Base-by-base conservation (phyloP, 2,113 vertebrate species). In the Sylvia atricapilla region DNA sequence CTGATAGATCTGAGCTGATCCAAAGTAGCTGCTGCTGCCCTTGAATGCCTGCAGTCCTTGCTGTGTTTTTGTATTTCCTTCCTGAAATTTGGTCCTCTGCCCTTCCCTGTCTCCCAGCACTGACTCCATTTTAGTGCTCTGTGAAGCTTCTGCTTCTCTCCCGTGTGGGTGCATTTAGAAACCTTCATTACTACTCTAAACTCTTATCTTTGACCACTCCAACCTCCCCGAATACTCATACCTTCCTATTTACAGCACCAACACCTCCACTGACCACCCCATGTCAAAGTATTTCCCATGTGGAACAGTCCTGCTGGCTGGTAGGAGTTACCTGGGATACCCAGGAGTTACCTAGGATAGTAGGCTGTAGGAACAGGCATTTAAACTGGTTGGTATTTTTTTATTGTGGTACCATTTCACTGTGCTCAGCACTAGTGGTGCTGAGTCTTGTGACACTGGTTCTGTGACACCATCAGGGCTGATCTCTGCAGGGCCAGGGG, bases 1-100 rank as follows among this genome's bases (percentile, higher is more conserved):
- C 60, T 69, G 85, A 91, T 93, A 73, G 49, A 55, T 73, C 74
- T 78, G 79, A 73, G 76, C 58, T 66, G 84, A 64, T 69, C 56
- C 37, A 81, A 89, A 84, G 35, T 44, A 68, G 52, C 44, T 79
- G 79, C 72, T 84, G 59, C 31, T 87, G 82, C 37, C 85, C 64
- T 80, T 84, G 72, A 41, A 6, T 21, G 52, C 30, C 55, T 79
- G 35, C 62, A 92, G 59, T 30, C 63, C 78, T 80, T 60, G 58
- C 23, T 28, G 10, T 33, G n/a, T 43, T 93, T 62, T 67, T 85
- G 14, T 81, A 39, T 25, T 87, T 80, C 6, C 47, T 60, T 37
- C 43, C 46, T 69, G 55, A 44, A 62, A 85, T 47, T 30, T 50
- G 50, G 70, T 80, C 20, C 19, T 89, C 59, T 96, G 74, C 28